Evolutionary conservation across 2,888 invertebrate species (phyloP).

Genomic region (Herminia tarsipennalis): DNA sequence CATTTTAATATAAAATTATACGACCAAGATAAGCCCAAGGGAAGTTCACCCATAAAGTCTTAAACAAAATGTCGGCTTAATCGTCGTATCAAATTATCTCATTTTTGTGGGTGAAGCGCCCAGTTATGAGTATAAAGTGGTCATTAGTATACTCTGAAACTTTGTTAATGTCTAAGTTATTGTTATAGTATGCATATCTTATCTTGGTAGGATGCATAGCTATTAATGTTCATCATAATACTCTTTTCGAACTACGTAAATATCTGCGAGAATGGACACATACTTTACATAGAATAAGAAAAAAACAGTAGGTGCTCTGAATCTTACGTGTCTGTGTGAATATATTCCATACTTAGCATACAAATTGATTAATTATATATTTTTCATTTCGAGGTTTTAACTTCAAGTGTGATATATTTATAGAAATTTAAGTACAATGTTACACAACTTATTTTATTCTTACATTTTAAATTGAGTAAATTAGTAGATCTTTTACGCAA

Average conservation of each 20-base stretch:
- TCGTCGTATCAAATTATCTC: slow-evolving; percentile 71
- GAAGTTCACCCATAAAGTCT: slow-evolving; percentile 65
- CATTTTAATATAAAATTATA: slow-evolving; percentile 62
- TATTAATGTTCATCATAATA: background rate
- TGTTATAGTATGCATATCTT: slow-evolving; percentile 10
- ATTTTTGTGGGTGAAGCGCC: slow-evolving; percentile 52
- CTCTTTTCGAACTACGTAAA: background rate
- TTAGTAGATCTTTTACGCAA: too few relatives aligned
- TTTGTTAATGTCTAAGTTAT: slow-evolving; percentile 23
- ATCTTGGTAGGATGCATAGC: background rate
- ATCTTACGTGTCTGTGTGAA: too few relatives aligned
- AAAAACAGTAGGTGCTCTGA: too few relatives aligned
- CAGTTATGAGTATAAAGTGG: slow-evolving; percentile 56
- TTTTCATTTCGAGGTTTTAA: too few relatives aligned
- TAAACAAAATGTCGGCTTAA: slow-evolving; percentile 63
- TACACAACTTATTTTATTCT: too few relatives aligned
- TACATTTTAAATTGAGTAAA: too few relatives aligned
- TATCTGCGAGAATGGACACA: too few relatives aligned
- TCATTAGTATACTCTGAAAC: slow-evolving; percentile 40
- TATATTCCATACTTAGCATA: too few relatives aligned
- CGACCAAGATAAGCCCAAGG: slow-evolving; percentile 49
- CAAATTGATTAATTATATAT: too few relatives aligned
- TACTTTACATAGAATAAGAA: too few relatives aligned
- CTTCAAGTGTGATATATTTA: too few relatives aligned
- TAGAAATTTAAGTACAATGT: too few relatives aligned